A percentile compares a stretch with the other conserved stretches of the same genome.
Evolutionary conservation across 2,888 invertebrate species (phyloP).

Genomic region (Capitulum mitella): DNA sequence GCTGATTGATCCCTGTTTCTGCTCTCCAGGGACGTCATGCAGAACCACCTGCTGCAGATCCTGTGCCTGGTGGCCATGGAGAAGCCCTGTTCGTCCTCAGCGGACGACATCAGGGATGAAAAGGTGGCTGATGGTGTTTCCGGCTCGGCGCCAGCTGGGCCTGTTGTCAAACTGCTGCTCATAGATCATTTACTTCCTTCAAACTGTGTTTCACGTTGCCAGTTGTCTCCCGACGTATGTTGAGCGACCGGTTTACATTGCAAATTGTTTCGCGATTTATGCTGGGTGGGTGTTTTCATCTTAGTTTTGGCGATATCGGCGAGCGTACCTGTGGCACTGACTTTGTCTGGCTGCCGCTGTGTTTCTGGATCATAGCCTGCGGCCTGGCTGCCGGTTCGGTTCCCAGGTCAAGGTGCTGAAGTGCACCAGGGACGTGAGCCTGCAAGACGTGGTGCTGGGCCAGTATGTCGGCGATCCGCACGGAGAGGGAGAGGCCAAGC

Average conservation of each 20-base stretch:
- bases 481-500: constrained; percentile 66
- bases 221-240: too few relatives aligned
- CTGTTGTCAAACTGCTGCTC: too few relatives aligned
- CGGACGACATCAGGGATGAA: constrained; percentile 95
- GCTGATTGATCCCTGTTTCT: not conserved
- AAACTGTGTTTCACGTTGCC: too few relatives aligned
- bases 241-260: too few relatives aligned
- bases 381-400: not conserved
- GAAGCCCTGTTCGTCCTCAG: constrained; percentile 84
- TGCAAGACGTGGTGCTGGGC: constrained; percentile 81
- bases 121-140: constrained; percentile 54
- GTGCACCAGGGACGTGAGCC: constrained; percentile 64
- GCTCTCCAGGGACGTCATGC: constrained; percentile 84
- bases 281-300: too few relatives aligned
- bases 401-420: constrained; percentile 78
- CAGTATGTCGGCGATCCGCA: constrained; percentile 88
- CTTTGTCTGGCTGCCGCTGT: too few relatives aligned
- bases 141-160: too few relatives aligned
- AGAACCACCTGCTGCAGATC: constrained; percentile 96
- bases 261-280: too few relatives aligned
- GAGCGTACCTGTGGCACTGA: too few relatives aligned
- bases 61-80: constrained; percentile 98
- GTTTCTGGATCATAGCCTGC: too few relatives aligned
- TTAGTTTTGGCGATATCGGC: too few relatives aligned
- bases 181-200: too few relatives aligned